Conservation (phyloP, 2,113 vertebrate species). For the Ceyx margarethae region DNA sequence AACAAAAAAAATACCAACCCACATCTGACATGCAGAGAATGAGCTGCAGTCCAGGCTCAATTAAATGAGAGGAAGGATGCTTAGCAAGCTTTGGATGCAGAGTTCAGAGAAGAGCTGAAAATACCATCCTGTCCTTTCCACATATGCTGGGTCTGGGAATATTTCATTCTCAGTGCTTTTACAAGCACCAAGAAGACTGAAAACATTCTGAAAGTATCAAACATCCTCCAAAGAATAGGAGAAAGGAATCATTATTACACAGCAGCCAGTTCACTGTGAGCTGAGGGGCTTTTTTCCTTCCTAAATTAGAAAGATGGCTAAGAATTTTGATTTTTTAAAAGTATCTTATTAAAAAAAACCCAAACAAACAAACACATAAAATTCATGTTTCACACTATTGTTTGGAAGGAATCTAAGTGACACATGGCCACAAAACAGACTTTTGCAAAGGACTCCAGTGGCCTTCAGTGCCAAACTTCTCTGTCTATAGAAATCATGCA, state of each 20-base stretch:
- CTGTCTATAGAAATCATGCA: neutral
- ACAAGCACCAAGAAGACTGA: neutral
- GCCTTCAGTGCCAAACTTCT: neutral
- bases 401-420: neutral
- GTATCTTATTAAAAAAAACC: too few relatives aligned
- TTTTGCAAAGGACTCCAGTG: neutral
- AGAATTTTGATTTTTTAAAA: neutral
- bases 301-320: neutral
- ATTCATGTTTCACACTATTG: neutral
- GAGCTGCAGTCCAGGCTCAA: neutral
- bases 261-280: neutral
- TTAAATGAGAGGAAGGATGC: neutral
- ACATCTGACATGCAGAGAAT: neutral
- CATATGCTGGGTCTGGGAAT: neutral
- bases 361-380: neutral
- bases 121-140: neutral
- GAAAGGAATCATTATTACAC: neutral
- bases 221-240: neutral
- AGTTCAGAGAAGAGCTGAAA: neutral
- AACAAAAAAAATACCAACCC: neutral
- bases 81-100: neutral
- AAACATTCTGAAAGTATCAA: neutral
- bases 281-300: neutral
- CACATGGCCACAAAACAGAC: neutral
- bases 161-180: neutral